Evolutionary conservation across 2,888 invertebrate genomes (phyloP).

Genomic region (Ernsta delagoae): DNA sequence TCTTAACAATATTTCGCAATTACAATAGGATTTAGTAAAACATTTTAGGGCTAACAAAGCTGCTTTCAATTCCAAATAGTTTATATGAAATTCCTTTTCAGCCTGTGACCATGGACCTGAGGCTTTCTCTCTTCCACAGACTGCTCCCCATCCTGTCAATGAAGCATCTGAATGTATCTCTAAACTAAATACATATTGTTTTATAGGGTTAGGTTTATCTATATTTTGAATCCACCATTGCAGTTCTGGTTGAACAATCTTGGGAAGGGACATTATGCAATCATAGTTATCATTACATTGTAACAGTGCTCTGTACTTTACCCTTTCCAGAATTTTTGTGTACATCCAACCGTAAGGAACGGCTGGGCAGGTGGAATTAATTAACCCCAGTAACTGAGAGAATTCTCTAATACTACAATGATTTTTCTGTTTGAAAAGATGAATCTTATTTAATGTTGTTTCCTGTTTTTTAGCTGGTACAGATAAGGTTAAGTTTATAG

Average conservation of each 20-base stretch:
- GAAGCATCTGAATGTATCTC: not conserved
- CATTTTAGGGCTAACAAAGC: not conserved
- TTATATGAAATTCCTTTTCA: no score
- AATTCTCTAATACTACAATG: not conserved
- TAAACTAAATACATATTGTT: not conserved
- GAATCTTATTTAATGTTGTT: not conserved
- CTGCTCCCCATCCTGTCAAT: no score
- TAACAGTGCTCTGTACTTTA: not conserved
- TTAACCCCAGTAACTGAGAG: not conserved
- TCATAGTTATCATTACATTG: not conserved
- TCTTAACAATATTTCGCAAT: not conserved
- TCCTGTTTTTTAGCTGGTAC: not conserved
- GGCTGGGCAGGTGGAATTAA: not conserved
- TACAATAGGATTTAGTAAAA: not conserved
- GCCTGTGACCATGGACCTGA: no score
- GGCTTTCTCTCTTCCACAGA: no score
- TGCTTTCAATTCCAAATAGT: not conserved
- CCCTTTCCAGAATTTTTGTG: not conserved
- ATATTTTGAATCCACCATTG: not conserved
- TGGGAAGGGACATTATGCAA: not conserved
- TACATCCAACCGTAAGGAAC: not conserved
- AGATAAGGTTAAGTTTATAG: not conserved
- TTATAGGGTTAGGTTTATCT: not conserved
- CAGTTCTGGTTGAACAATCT: not conserved
- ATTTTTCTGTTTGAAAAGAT: not conserved